Percentiles rank a stretch among this genome's conserved stretches.
Evolutionary conservation across 1,140 invertebrate species (phyloP).

Genomic region (Anastrepha ludens): DNA sequence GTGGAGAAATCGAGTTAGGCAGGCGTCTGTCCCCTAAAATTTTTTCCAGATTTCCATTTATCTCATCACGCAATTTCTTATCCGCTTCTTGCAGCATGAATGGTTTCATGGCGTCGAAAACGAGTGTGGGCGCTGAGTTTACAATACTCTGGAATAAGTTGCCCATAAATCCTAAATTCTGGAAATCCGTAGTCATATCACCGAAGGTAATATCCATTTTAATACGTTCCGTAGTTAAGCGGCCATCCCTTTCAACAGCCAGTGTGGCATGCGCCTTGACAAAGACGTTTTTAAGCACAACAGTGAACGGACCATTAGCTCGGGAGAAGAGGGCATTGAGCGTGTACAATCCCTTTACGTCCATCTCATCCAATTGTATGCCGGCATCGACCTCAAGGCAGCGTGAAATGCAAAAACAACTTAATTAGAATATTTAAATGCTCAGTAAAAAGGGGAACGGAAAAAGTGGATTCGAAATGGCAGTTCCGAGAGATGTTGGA

Average conservation of each 20-base stretch:
- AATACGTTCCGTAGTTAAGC: constrained; percentile 84
- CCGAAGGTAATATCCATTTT: constrained; percentile 86
- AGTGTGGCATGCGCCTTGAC: constrained; percentile 80
- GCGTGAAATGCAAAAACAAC: constrained; percentile 38
- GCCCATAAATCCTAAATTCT: constrained; percentile 85
- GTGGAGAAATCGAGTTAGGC: constrained; percentile 88
- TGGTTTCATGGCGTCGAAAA: constrained; percentile 90
- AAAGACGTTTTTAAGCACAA: constrained; percentile 82
- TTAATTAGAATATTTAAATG: not conserved
- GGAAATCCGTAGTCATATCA: constrained; percentile 87
- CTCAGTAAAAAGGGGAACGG: too few species aligned
- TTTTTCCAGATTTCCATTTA: constrained; percentile 81
- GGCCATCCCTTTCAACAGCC: constrained; percentile 82
- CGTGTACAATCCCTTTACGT: constrained; percentile 85
- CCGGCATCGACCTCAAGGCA: constrained; percentile 79
- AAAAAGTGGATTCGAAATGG: too few species aligned
- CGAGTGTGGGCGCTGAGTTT: constrained; percentile 85
- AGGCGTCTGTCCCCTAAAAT: constrained; percentile 82
- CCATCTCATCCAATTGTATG: constrained; percentile 80
- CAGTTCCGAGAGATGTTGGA: too few species aligned
- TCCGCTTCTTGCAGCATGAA: constrained; percentile 87
- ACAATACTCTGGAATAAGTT: constrained; percentile 85
- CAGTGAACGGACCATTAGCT: constrained; percentile 84
- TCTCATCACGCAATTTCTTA: constrained; percentile 79
- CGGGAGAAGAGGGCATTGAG: constrained; percentile 82